Conservation (phyloP, 2,888 invertebrate species). For the Pherbina coryleti region DNA sequence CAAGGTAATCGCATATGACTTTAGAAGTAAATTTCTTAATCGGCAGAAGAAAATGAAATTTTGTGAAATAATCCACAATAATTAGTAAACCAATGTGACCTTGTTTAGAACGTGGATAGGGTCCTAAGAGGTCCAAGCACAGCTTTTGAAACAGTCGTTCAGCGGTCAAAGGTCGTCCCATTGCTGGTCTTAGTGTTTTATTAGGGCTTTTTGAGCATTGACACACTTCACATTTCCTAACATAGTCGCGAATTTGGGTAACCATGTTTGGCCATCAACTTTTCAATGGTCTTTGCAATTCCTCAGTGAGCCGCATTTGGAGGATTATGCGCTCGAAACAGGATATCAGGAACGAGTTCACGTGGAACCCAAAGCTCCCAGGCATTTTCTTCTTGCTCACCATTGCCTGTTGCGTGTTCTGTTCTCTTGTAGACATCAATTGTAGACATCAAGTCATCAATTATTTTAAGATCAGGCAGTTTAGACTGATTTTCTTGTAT, state of each 20-base stretch:
- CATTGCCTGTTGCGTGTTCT: not conserved
- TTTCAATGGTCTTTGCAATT: conserved; percentile 33
- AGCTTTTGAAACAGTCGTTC: conserved; percentile 15
- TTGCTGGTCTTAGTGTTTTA: not conserved
- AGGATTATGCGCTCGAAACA: not conserved
- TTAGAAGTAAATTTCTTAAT: conserved; percentile 26
- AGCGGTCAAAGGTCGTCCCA: conserved; percentile 7
- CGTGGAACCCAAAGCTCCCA: conserved; percentile 43
- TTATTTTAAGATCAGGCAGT: conserved; percentile 32
- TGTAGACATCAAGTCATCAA: conserved; percentile 34
- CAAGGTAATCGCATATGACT: conserved; percentile 25
- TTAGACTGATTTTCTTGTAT: not conserved
- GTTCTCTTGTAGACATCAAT: conserved; percentile 37
- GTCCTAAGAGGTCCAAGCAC: conserved; percentile 1
- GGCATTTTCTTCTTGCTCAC: conserved; percentile 6
- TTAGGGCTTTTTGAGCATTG: conserved; percentile 13
- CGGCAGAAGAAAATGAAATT: conserved; percentile 37
- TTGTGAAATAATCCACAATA: conserved; percentile 35
- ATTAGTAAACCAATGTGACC: conserved; percentile 1
- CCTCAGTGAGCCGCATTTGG: conserved; percentile 16
- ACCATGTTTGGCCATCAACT: conserved; percentile 40
- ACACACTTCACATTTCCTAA: conserved; percentile 18
- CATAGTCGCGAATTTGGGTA: conserved; percentile 30
- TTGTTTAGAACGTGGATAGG: conserved; percentile 2
- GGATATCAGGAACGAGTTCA: conserved; percentile 4